Base-by-base conservation (phyloP, 2,113 vertebrate genomes). In the Tychaedon coryphoeus region DNA sequence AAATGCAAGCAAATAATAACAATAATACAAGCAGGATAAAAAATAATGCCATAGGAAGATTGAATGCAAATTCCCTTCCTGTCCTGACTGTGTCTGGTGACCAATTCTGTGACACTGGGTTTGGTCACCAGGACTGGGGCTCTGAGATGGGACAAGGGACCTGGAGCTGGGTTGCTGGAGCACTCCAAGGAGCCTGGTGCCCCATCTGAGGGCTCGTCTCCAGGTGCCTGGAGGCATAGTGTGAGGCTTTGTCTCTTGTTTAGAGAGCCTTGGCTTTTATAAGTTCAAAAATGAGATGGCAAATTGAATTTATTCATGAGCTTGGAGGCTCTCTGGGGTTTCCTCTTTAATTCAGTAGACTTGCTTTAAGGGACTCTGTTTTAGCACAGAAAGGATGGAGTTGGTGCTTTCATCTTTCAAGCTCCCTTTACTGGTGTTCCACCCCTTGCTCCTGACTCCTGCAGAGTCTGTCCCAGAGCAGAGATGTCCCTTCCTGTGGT, bases 271-370 rank as follows among this genome's bases (percentile, higher is more conserved):
- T 71, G 96, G 45, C 79, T 93, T 93, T 71, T 90, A 5, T 34
- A 74, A 90, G 78, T 82, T 94, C 86, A 65, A 88, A 90, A 95
- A 93, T 64, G 86, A 95, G 86, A 88, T 60, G 62, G 91, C 86
- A 94, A 96, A 95, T 90, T 93, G 93, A 93, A 92, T 96, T 92
- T 95, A 88, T 88, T 94, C 86, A 60, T 78, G 96, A 94, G 70
- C 78, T 67, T 38, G 75, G 90, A 85, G 77, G 56, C 88, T 95
- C 90, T 93, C 94, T 74, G 82, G 92, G 85, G 94, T 88, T 94
- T 96, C 81, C 69, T 86, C 83, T 96, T 96, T 95, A 95, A 96
- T 95, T 95, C 89, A 89, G 86, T 57, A 89, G 83, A 83, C 79
- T 91, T 73, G 83, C 89, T 96, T 95, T 92, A 86, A 92, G 86